Conservation (phyloP, 2,888 invertebrate species). For the Adelphocoris suturalis region DNA sequence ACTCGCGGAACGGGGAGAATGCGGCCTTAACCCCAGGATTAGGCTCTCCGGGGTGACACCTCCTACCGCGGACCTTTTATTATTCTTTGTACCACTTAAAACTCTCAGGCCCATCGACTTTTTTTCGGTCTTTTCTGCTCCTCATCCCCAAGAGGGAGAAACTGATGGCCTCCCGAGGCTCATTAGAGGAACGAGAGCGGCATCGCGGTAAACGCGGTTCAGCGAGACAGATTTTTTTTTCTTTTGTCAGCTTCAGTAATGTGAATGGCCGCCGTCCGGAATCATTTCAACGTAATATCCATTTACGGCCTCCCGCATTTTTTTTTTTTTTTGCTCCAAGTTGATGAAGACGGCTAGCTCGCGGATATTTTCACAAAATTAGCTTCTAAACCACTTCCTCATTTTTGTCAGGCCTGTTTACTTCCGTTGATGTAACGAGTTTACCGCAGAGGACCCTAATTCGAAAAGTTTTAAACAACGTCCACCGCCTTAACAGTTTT, state of each 20-base stretch:
- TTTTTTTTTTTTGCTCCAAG: background rate
- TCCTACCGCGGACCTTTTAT: constrained; percentile 21
- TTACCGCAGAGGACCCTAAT: background rate
- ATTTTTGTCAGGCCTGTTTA: background rate
- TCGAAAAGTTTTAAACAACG: background rate
- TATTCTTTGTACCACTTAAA: constrained; percentile 37
- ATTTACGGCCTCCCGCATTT: background rate
- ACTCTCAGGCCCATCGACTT: constrained; percentile 10
- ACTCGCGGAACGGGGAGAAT: background rate
- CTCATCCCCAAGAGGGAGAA: background rate
- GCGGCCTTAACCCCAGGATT: constrained; percentile 43
- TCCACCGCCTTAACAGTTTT: too few species aligned
- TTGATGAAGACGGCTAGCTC: constrained; percentile 14
- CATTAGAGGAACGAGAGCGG: constrained; percentile 33
- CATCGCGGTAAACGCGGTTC: constrained; percentile 30
- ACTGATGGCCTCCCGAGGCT: constrained; percentile 2
- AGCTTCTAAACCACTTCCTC: constrained; percentile 22
- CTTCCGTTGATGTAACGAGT: background rate
- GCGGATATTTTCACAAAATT: constrained; percentile 16
- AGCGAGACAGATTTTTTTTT: background rate
- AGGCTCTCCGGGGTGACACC: background rate
- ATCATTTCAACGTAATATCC: constrained; percentile 1
- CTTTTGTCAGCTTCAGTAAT: background rate
- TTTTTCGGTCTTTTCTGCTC: background rate
- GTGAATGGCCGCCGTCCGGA: constrained; percentile 41